Evolutionary conservation across 2,888 invertebrate species (phyloP), one percentile per base, ranked within the genome.

Genomic region (Piscicola geometra): DNA sequence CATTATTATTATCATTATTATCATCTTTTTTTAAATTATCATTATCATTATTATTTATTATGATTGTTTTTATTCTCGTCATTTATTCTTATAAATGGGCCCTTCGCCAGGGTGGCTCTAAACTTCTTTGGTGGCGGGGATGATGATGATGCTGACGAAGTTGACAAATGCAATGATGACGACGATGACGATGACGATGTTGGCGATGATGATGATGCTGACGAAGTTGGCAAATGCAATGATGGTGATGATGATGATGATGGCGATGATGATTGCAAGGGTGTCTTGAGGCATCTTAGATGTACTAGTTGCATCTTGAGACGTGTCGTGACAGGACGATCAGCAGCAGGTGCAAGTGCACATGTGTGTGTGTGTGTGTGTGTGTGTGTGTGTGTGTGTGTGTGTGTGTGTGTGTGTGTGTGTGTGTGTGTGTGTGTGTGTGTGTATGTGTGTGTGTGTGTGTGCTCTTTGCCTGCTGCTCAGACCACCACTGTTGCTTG

Each of bases 291-390:
- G 91, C 83, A 93, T 97, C 78, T 94, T 97, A 80, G 97, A 97
- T 83, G 95, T 92, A n/a, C n/a, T n/a, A n/a, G n/a, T n/a, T n/a
- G n/a, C n/a, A n/a, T n/a, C n/a, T n/a, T n/a, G n/a, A n/a, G n/a
- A n/a, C n/a, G n/a, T 0, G 97, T 97, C 83, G 90, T 97, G 75
- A 97, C 97, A 84, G 94, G 97, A 97, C 84, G 97, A 97, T 87
- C 92, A 96, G 85, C 87, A 96, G 79, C 85, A 96, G 25, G 80
- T 77, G 41, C 78, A 79, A 15, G 75, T 84, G 85, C 85, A 79
- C 82, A 84, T 81, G 2, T 90, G 15, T 28, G 47, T 60, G 3
- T 74, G 36, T 28, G 15, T 35, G 18, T 52, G 18, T 18, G 25
- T 15, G 30, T 41, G 41, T 41, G 41, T 41, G 41, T 41, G 41